phyloP scores from a whole-genome alignment of 2,113 vertebrate species.

The Romanogobio albipinnatus region DNA sequence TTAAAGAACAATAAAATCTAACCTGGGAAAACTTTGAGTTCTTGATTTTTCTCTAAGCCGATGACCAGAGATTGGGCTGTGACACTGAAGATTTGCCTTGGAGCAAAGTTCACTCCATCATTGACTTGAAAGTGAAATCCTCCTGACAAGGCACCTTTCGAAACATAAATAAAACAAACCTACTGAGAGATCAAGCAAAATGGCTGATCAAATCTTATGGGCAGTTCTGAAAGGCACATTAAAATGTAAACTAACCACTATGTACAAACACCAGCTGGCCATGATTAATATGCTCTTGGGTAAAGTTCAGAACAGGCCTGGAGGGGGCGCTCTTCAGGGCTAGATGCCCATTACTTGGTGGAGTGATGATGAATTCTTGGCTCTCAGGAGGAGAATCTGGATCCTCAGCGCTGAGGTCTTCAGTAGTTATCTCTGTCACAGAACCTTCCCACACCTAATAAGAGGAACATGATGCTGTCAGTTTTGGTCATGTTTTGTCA shows the following conservation, averaged over 20 bases:
- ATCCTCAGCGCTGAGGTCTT: conserved; percentile 82
- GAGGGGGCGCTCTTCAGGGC: conserved; percentile 80
- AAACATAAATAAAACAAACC: conserved; percentile 12
- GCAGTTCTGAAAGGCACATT: background rate
- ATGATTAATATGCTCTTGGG: conserved; percentile 79
- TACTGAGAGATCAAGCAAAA: background rate
- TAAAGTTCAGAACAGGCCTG: conserved; percentile 84
- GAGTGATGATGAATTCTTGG: conserved; percentile 81
- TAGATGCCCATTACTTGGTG: conserved; percentile 86
- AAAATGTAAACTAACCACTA: conserved; percentile 71
- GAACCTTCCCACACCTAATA: conserved; percentile 84
- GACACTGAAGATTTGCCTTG: conserved; percentile 84
- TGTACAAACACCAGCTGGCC: conserved; percentile 84
- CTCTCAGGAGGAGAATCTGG: conserved; percentile 76
- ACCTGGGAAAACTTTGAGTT: conserved; percentile 84
- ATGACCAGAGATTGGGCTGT: conserved; percentile 76
- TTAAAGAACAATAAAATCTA: background rate
- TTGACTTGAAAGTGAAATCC: conserved; percentile 91
- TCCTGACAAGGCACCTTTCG: conserved; percentile 81
- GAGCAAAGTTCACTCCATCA: conserved; percentile 86
- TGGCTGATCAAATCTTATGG: background rate
- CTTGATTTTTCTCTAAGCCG: conserved; percentile 79
- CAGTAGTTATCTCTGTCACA: conserved; percentile 80
- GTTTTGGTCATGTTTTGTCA: background rate
- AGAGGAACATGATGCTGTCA: background rate